These are phyloP conservation scores for Drosophila melanosoma DNA, from an alignment of 2,888 invertebrate genomes.

Conservation along the genomic window DNA sequence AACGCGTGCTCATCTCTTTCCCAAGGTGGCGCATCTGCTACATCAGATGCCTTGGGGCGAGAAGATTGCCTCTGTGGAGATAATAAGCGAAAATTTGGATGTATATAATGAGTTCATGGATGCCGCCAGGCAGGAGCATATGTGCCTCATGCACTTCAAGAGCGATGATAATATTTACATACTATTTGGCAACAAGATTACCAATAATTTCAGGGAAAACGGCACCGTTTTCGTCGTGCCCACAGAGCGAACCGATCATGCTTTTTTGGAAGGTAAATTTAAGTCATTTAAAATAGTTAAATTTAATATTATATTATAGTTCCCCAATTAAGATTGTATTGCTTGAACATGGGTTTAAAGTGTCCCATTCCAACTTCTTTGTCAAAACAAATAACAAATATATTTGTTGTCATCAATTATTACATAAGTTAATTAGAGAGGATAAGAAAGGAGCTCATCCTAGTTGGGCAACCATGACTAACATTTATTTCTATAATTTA, in stretches of 20 bases:
- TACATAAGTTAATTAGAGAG: background rate
- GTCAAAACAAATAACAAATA: background rate
- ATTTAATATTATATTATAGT: background rate
- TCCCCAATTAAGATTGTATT: background rate
- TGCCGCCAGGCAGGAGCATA: slow-evolving; percentile 81
- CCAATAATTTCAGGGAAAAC: slow-evolving; percentile 82
- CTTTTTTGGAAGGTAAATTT: slow-evolving; percentile 77
- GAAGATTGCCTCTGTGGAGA: slow-evolving; percentile 84
- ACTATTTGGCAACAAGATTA: slow-evolving; percentile 82
- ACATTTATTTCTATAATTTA: background rate
- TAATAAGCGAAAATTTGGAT: slow-evolving; percentile 81
- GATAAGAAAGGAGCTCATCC: background rate
- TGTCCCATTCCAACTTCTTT: background rate
- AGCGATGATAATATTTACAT: slow-evolving; percentile 83
- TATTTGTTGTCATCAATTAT: background rate
- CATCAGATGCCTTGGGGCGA: slow-evolving; percentile 85
- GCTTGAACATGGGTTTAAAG: background rate
- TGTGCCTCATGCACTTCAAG: slow-evolving; percentile 84
- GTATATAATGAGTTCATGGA: slow-evolving; percentile 84
- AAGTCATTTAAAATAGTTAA: background rate
- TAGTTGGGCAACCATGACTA: background rate
- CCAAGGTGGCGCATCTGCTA: slow-evolving; percentile 83
- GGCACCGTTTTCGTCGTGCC: slow-evolving; percentile 84
- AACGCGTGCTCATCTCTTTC: slow-evolving; percentile 76
- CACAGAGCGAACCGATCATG: slow-evolving; percentile 78